Evolutionary conservation across 1,140 invertebrate species (phyloP).

Genomic region (Leptestheria dahalacensis): DNA sequence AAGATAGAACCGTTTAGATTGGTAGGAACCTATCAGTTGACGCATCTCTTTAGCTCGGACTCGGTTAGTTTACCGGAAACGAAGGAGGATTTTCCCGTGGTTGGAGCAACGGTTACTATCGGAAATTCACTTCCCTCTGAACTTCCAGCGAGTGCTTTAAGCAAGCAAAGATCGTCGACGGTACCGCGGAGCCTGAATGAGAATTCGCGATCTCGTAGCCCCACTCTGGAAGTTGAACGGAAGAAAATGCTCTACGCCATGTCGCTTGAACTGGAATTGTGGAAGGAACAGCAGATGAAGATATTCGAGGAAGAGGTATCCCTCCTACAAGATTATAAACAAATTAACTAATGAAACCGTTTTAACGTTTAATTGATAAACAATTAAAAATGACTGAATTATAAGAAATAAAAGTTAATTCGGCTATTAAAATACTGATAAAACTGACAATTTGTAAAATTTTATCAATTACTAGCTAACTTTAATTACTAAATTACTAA

Average conservation of each 20-base stretch:
- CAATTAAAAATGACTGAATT: too few relatives aligned
- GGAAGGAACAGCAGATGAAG: slow-evolving; percentile 5
- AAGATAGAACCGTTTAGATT: background rate
- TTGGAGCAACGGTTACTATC: too few relatives aligned
- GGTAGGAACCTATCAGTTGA: background rate
- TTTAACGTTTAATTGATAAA: too few relatives aligned
- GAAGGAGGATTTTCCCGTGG: too few relatives aligned
- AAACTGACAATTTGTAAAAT: too few relatives aligned
- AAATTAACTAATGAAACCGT: too few relatives aligned
- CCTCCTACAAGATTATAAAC: too few relatives aligned
- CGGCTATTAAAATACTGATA: too few relatives aligned
- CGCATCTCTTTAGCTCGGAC: background rate
- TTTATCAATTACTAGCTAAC: too few relatives aligned
- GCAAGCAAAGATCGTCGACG: background rate
- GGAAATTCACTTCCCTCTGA: background rate
- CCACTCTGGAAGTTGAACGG: background rate
- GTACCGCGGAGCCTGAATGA: too few relatives aligned
- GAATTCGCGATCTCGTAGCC: background rate
- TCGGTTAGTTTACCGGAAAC: background rate
- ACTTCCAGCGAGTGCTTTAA: background rate
- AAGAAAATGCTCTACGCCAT: background rate
- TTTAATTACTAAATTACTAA: too few relatives aligned
- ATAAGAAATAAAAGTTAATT: too few relatives aligned
- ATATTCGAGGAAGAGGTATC: background rate
- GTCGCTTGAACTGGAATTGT: slow-evolving; percentile 2